Percentiles rank a stretch among this genome's conserved stretches.
These are phyloP conservation scores for Drosophila villosipedis DNA, from an alignment of 2,888 invertebrate genomes.

Conservation along the genomic window DNA sequence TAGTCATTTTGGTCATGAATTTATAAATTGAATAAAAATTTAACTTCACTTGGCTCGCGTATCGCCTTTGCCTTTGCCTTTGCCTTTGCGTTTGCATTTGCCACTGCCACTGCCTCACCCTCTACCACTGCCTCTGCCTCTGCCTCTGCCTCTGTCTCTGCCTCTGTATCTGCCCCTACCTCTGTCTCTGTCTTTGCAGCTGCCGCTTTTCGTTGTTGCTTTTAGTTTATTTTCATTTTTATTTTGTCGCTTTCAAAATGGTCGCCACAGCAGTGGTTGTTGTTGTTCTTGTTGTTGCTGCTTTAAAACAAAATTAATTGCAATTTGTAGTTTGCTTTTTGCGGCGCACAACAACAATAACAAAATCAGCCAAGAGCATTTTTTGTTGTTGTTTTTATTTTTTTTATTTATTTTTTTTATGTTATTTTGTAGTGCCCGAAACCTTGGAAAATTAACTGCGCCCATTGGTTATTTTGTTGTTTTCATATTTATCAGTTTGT, in stretches of 20 bases:
- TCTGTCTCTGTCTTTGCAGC: constrained; percentile 55
- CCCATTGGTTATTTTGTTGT: constrained; percentile 31
- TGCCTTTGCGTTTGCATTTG: constrained; percentile 35
- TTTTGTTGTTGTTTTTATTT: constrained; percentile 1
- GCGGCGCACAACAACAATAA: constrained; percentile 12
- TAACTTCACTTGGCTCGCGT: constrained; percentile 59
- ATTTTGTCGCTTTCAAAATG: constrained; percentile 70
- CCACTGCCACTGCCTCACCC: constrained; percentile 57
- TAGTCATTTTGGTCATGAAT: constrained; percentile 79
- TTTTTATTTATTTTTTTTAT: not conserved
- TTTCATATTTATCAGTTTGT: constrained; percentile 9
- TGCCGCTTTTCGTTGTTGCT: constrained; percentile 58
- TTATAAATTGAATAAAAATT: constrained; percentile 79
- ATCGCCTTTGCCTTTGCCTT: constrained; percentile 18
- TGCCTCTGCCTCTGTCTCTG: not conserved
- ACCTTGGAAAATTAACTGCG: constrained; percentile 68
- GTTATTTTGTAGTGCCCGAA: constrained; percentile 35
- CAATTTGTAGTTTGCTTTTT: constrained; percentile 58
- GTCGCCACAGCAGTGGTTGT: constrained; percentile 43
- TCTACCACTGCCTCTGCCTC: not conserved
- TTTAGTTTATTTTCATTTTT: constrained; percentile 23
- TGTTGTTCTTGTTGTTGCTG: constrained; percentile 24
- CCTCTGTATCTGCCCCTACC: constrained; percentile 1
- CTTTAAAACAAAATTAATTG: constrained; percentile 71
- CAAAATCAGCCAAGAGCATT: constrained; percentile 9